Conservation (phyloP, 2,113 vertebrate genomes). For the Cyphomyrus discorhynchus region DNA sequence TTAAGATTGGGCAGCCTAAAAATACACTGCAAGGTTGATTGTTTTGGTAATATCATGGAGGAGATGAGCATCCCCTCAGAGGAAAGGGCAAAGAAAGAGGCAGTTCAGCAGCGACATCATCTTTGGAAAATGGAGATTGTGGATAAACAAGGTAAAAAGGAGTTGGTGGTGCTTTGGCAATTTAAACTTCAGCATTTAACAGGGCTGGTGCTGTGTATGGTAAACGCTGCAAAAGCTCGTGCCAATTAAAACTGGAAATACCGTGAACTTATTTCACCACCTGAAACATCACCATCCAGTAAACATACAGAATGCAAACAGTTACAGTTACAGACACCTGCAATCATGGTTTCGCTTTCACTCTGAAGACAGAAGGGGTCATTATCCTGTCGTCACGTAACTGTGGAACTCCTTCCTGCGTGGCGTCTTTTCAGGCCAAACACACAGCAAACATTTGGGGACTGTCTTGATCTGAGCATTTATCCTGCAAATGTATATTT, state of each 20-base stretch:
- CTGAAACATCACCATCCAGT: neutral
- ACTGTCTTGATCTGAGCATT: neutral
- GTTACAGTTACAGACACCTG: neutral
- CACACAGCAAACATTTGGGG: neutral
- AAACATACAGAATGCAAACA: neutral
- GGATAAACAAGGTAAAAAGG: neutral
- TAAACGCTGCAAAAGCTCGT: neutral
- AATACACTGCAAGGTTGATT: neutral
- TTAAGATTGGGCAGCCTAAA: neutral
- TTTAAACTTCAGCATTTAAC: neutral
- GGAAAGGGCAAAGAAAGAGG: neutral
- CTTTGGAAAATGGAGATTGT: neutral
- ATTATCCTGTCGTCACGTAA: neutral
- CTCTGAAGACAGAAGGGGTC: neutral
- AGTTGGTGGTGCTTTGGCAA: neutral
- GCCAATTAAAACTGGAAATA: neutral
- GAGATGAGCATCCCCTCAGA: neutral
- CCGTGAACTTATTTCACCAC: neutral
- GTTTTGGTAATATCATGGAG: neutral
- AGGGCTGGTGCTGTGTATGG: neutral
- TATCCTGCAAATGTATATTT: neutral
- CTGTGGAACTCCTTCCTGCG: neutral
- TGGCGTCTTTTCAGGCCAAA: neutral
- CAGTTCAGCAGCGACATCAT: neutral
- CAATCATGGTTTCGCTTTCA: neutral